Percentiles rank a stretch among this genome's conserved stretches.
These are phyloP conservation scores for Tinamus guttatus DNA, from an alignment of 2,113 vertebrate genomes.

Conservation along the genomic window DNA sequence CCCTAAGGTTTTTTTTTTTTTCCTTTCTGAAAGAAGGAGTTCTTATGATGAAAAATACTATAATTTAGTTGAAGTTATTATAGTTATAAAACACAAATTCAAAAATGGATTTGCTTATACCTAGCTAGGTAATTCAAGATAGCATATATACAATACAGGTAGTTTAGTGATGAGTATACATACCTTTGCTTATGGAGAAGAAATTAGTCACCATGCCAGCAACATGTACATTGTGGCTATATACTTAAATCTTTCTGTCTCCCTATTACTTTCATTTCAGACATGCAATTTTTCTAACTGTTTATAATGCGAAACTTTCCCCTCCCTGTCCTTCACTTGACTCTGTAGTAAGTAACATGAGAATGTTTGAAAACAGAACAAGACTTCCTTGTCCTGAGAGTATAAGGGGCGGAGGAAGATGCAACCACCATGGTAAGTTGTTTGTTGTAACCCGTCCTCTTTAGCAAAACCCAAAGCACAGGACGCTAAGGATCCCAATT, in stretches of 20 bases:
- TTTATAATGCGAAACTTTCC: slow-evolving; percentile 31
- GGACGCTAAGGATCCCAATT: background rate
- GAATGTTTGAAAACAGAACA: slow-evolving; percentile 38
- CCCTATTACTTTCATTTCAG: background rate
- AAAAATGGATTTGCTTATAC: background rate
- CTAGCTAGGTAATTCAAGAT: background rate
- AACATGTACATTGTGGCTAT: background rate
- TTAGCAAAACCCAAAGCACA: background rate
- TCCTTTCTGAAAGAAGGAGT: background rate
- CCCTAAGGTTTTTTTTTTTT: background rate
- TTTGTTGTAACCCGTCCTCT: background rate
- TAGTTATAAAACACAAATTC: background rate
- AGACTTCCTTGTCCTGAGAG: slow-evolving; percentile 46
- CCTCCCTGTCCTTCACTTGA: slow-evolving; percentile 38
- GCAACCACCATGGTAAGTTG: background rate
- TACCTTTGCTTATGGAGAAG: background rate
- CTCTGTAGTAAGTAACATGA: slow-evolving; percentile 28
- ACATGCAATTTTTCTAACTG: background rate
- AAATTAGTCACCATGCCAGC: background rate
- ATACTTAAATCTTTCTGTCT: background rate
- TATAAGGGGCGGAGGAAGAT: slow-evolving; percentile 31
- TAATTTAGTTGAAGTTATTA: background rate
- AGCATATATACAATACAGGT: background rate
- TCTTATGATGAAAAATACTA: background rate
- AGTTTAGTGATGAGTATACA: background rate